Evolutionary conservation across 1,140 invertebrate genomes (phyloP).

Genomic region (Bombyx mori): DNA sequence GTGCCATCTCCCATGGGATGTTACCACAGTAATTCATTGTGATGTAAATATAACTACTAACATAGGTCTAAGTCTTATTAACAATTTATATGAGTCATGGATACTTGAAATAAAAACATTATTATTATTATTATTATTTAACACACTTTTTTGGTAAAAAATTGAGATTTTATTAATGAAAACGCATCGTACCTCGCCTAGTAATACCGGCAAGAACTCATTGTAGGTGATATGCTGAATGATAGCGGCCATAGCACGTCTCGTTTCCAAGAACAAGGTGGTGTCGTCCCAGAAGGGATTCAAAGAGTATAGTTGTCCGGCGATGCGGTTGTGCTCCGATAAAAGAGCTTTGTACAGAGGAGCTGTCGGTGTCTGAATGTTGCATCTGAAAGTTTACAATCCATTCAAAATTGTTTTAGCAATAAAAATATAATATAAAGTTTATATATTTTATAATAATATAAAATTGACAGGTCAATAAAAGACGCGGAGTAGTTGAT

Average conservation of each 20-base stretch:
- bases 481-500: no score
- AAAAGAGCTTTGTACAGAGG: constrained; percentile 79
- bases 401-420: no score
- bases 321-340: constrained; percentile 88
- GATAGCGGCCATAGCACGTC: constrained; percentile 81
- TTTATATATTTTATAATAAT: no score
- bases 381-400: constrained; percentile 41
- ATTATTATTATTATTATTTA: background rate
- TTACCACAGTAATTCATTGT: no score
- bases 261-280: constrained; percentile 83
- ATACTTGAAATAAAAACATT: no score
- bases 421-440: no score
- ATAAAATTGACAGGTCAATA: no score
- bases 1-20: no score
- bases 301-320: constrained; percentile 76
- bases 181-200: constrained; percentile 74
- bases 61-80: no score
- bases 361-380: constrained; percentile 48
- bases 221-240: constrained; percentile 91
- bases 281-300: constrained; percentile 92
- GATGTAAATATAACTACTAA: no score
- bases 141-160: background rate
- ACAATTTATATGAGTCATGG: no score
- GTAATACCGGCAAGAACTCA: constrained; percentile 85
- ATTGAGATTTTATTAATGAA: background rate